Percentiles rank a stretch among this genome's conserved stretches.
phyloP scores from a whole-genome alignment of 2,888 invertebrate species.

The Nemotelus nigrinus region DNA sequence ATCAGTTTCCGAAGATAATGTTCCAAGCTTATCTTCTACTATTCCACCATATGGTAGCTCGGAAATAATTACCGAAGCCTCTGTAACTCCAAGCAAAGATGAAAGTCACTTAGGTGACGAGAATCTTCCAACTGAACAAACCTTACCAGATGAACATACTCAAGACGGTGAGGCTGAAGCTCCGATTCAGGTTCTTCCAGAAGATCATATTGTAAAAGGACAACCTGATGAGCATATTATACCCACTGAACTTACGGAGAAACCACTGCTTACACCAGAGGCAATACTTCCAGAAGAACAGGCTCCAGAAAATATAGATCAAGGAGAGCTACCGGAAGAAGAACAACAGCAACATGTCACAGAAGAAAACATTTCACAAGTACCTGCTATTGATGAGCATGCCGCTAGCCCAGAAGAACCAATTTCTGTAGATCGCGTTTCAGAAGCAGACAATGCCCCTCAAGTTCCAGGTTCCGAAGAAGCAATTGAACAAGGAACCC shows the following conservation, averaged over 20 bases:
- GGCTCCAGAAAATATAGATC: background rate
- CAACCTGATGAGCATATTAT: slow-evolving; percentile 51
- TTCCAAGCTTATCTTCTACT: background rate
- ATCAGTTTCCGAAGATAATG: background rate
- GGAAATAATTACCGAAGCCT: slow-evolving; percentile 13
- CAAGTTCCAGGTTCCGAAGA: slow-evolving; percentile 14
- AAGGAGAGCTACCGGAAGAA: slow-evolving; percentile 40
- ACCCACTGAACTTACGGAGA: slow-evolving; percentile 48
- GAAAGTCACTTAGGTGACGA: slow-evolving; percentile 50
- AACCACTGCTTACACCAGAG: background rate
- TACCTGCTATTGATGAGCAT: background rate
- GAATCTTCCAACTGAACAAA: slow-evolving; percentile 14
- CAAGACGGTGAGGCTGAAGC: background rate
- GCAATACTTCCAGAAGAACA: background rate
- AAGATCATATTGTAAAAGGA: slow-evolving; percentile 30
- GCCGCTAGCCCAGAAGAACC: background rate
- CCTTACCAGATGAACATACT: slow-evolving; percentile 38
- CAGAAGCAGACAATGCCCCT: background rate
- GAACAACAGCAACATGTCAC: slow-evolving; percentile 1
- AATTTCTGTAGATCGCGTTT: background rate
- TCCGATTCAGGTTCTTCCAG: background rate
- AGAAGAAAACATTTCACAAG: slow-evolving; percentile 10
- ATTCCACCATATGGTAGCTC: background rate
- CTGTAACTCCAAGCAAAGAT: slow-evolving; percentile 50
- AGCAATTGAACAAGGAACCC: background rate